Evolutionary conservation across 2,888 invertebrate species (phyloP).

Genomic region (Amphipyra berbera): DNA sequence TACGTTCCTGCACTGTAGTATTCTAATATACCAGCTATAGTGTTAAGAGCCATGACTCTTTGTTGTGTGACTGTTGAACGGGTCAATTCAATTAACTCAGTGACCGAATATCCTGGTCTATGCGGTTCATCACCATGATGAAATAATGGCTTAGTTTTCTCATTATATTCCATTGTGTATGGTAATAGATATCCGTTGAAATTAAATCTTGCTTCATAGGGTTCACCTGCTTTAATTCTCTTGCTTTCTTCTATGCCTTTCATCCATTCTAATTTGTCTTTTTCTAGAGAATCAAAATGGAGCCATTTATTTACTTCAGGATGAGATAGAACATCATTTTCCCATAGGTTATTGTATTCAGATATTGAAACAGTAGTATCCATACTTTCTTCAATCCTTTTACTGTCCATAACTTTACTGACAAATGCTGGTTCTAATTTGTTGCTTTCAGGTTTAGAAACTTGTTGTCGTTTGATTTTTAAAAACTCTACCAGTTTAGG

Average conservation of each 20-base stretch:
- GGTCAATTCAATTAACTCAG: constrained; percentile 95
- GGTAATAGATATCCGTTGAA: constrained; percentile 95
- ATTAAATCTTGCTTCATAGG: constrained; percentile 95
- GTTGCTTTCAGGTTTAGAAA: constrained; percentile 12
- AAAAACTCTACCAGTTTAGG: constrained; percentile 92
- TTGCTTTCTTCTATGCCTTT: constrained; percentile 91
- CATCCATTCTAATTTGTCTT: constrained; percentile 97
- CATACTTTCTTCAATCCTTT: constrained; percentile 63
- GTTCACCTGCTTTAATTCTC: constrained; percentile 88
- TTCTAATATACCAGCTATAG: constrained; percentile 94
- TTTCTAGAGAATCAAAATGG: constrained; percentile 96
- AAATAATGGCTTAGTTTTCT: constrained; percentile 92
- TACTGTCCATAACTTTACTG: constrained; percentile 13
- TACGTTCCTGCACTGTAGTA: constrained; percentile 94
- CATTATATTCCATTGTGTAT: constrained; percentile 90
- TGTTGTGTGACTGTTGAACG: constrained; percentile 95
- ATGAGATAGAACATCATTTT: constrained; percentile 90
- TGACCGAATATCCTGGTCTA: constrained; percentile 96
- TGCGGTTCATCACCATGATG: constrained; percentile 98
- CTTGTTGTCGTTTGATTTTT: constrained; percentile 75
- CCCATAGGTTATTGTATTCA: constrained; percentile 77
- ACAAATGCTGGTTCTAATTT: constrained; percentile 26
- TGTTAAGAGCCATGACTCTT: constrained; percentile 94
- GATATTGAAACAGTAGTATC: constrained; percentile 67
- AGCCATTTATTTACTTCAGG: constrained; percentile 93